A percentile compares a stretch with the other conserved stretches of the same genome.
phyloP scores from a whole-genome alignment of 1,140 invertebrate genomes.

The Hirudo medicinalis region DNA sequence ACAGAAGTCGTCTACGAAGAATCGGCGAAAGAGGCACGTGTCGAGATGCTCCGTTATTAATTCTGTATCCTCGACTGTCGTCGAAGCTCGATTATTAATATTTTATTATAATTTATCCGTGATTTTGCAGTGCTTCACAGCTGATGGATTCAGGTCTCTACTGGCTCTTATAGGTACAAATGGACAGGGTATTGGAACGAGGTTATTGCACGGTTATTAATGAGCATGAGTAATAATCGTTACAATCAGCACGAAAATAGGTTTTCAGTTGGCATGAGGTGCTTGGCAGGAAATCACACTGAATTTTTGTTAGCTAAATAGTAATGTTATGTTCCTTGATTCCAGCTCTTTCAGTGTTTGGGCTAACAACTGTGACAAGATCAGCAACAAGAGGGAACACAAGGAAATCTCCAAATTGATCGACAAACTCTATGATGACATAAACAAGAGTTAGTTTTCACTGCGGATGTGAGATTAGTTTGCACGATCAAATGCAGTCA shows the following conservation, averaged over 20 bases:
- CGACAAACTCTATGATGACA: constrained; percentile 65
- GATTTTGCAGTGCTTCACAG: constrained; percentile 60
- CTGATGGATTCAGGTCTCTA: constrained; percentile 69
- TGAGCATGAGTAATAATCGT: neutral
- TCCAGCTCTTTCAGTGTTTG: constrained; percentile 62
- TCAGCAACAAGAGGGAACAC: constrained; percentile 53
- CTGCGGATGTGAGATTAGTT: too few species aligned
- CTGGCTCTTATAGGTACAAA: constrained; percentile 80
- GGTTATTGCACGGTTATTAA: constrained; percentile 26
- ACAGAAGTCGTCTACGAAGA: constrained; percentile 47
- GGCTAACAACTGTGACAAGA: constrained; percentile 61
- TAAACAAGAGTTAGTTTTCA: constrained; percentile 57
- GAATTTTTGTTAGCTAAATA: neutral
- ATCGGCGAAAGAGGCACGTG: constrained; percentile 41
- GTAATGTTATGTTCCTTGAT: neutral
- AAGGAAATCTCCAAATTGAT: constrained; percentile 51
- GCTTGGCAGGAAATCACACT: neutral
- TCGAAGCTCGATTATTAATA: neutral
- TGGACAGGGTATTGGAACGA: constrained; percentile 83
- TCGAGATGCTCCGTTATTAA: neutral
- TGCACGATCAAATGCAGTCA: too few species aligned
- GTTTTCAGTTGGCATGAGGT: neutral
- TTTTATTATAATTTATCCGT: constrained; percentile 1
- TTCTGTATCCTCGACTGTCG: neutral
- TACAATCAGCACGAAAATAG: neutral